phyloP scores from a whole-genome alignment of 1,140 invertebrate genomes.

The Drosophila pseudoobscura region DNA sequence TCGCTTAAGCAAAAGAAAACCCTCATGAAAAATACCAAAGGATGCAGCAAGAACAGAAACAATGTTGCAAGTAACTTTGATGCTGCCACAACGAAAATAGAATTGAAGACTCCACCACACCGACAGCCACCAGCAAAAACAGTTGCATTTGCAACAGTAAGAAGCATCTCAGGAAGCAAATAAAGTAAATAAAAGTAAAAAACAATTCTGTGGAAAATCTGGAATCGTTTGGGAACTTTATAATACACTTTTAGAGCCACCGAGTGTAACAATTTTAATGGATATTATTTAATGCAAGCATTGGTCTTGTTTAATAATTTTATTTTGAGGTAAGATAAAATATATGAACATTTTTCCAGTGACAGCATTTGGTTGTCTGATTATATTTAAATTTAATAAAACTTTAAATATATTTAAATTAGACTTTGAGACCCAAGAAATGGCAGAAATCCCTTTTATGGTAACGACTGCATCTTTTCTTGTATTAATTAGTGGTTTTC shows the following conservation, averaged over 20 bases:
- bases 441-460: too few species aligned
- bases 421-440: too few species aligned
- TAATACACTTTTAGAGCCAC: constrained; percentile 11
- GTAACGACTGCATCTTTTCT: too few species aligned
- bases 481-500: neutral
- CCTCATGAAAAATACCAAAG: constrained; percentile 5
- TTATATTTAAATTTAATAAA: too few species aligned
- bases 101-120: constrained; percentile 46
- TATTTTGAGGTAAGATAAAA: too few species aligned
- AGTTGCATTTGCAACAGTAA: constrained; percentile 14
- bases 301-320: too few species aligned
- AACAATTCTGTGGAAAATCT: neutral
- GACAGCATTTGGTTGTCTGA: too few species aligned
- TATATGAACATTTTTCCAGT: too few species aligned
- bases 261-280: neutral
- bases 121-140: constrained; percentile 18
- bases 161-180: constrained; percentile 49
- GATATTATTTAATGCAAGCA: too few species aligned
- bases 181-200: constrained; percentile 50
- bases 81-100: constrained; percentile 48
- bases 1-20: constrained; percentile 11
- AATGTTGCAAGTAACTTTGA: constrained; percentile 29
- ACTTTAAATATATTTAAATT: too few species aligned
- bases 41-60: constrained; percentile 9
- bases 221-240: neutral